Evolutionary conservation across 2,888 invertebrate genomes (phyloP).

Genomic region (Oligia strigilis): DNA sequence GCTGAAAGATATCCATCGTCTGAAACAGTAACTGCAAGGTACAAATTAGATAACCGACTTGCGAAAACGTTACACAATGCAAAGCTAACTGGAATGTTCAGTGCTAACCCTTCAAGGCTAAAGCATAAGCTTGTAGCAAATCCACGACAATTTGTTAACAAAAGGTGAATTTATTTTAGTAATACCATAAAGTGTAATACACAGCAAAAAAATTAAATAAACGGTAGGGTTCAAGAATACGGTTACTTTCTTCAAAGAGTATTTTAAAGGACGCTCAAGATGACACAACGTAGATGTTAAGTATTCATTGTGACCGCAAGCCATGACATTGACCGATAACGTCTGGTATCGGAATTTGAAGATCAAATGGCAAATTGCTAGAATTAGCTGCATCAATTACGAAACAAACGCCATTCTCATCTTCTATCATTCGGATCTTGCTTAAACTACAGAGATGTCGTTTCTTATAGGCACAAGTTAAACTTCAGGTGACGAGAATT

Average conservation of each 20-base stretch:
- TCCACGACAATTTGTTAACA: constrained; percentile 25
- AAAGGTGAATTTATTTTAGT: constrained; percentile 12
- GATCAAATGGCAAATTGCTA: constrained; percentile 29
- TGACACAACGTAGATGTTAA: not conserved
- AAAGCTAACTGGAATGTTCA: constrained; percentile 44
- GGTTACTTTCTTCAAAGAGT: not conserved
- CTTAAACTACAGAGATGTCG: not conserved
- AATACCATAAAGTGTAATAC: not conserved
- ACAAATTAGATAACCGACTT: constrained; percentile 60
- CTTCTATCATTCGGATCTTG: not conserved
- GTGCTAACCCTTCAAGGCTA: constrained; percentile 39
- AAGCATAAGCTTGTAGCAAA: constrained; percentile 14
- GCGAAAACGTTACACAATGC: constrained; percentile 53
- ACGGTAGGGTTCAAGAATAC: not conserved
- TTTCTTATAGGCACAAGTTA: constrained; percentile 13
- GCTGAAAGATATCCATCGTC: constrained; percentile 26
- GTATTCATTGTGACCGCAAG: not conserved
- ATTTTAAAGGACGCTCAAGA: not conserved
- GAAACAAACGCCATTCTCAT: not conserved
- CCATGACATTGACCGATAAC: constrained; percentile 17
- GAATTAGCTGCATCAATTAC: constrained; percentile 14
- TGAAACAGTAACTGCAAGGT: constrained; percentile 43
- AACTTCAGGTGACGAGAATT: constrained; percentile 29
- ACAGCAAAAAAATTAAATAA: not conserved
- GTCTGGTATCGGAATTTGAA: not conserved